Base-by-base conservation (phyloP, 1,140 invertebrate genomes). In the Pseudomyrmex cubaensis region DNA sequence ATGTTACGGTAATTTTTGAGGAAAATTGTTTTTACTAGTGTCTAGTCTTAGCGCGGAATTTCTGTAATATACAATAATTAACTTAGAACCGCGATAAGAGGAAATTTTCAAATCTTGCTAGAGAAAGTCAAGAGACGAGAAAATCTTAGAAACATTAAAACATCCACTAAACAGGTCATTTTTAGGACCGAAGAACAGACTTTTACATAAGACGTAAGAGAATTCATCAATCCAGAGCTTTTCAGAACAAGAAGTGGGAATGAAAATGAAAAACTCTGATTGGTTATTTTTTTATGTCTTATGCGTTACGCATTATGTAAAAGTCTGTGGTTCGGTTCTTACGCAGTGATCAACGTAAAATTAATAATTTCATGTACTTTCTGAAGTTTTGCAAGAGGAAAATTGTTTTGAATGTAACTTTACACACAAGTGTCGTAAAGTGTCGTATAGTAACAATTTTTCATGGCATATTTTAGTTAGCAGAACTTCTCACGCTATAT, bases 361-460 rank as follows among this genome's bases (percentile, higher is more conserved):
- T 20, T 52, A 76, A 54, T 63, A 64, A 70, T 54, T 54, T 54
- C 3, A 4, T 56, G 46, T 66, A 1, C 52, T 76, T 52, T n/a
- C 17, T 56, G 35, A 56, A 69, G 57, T 46, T 44, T 77, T 52
- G 22, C 52, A 44, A 69, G 25, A 17, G 9, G 52, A 59, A 78
- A 78, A 78, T 78, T 70, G 20, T 67, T 69, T 46, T 8, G 2
- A 12, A n/a, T 3, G 35, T 70, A 78, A 78, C 70, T 78, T 78
- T 10, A 20, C 13, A n/a, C n/a, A 12, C 15, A 12, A 9, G 25
- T 48, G 35, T 5, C 35, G 9, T 46, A 13, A 22, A 61, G 13
- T 3, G 15, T 20, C 35, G 46, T 3, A 52, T 9, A 13, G 20
- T 13, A 56, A 9, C 13, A 67, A 66, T 67, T 67, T 66, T 67